Evolutionary conservation across 2,113 vertebrate genomes (phyloP), one percentile per base, ranked within the genome.

Genomic region (Cepphus grylle): DNA sequence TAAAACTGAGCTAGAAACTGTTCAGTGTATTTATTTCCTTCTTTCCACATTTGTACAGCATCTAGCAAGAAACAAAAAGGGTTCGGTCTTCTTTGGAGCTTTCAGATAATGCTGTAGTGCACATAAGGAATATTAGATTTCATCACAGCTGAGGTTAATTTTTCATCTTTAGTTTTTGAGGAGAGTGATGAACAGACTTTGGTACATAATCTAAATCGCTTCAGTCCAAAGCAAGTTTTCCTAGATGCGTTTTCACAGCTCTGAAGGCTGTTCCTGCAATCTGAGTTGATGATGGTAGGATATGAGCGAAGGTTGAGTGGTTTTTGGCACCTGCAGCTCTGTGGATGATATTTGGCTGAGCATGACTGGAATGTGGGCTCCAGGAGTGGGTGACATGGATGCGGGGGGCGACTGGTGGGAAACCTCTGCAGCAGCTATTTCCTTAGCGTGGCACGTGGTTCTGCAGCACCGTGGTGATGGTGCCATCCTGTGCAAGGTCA

Each of bases 361-460:
- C 17, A 9, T 58, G 5, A 3, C 62, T 86, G 62, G 53, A 71
- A 76, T 80, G 23, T 71, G 26, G 40, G 36, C n/a, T 83, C 29
- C 20, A 53, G 42, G 52, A 83, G 9, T 18, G 12, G 9, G 9
- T 71, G 45, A 76, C 40, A 42, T 74, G 50, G 30, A 17, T 50
- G 56, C 1, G 0, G 11, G 30, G 11, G 29, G 25, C 3, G 9
- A 6, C 45, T 55, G 20, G 5, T 69, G 21, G 55, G 50, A 61
- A 86, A 27, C 15, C 59, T 67, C 29, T 59, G 23, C 63, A 73
- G 80, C 67, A 86, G n/a, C 13, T 52, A 0, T 76, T 83, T 93
- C 38, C 42, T 40, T 80, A 74, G 58, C 0, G 13, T 2, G 3
- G 18, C 21, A 15, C 1, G 0, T 6, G 7, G n/a, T 66, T 84